Evolutionary conservation across 2,113 vertebrate species (phyloP).

Genomic region (Toxostoma redivivum): DNA sequence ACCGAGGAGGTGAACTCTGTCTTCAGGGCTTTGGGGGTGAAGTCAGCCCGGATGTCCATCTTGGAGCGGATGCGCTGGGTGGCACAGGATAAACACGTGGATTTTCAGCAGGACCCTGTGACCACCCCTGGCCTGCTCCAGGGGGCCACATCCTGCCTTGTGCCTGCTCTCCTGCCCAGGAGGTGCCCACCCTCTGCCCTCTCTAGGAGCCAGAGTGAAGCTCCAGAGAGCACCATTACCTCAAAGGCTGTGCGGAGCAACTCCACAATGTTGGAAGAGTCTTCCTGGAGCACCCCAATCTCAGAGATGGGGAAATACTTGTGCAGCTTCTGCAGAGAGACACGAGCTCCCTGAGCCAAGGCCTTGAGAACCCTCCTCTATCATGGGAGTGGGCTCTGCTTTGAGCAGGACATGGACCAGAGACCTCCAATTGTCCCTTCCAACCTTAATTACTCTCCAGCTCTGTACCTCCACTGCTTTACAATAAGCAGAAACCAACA

Average conservation of each 20-base stretch:
- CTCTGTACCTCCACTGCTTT: not conserved
- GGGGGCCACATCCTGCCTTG: not conserved
- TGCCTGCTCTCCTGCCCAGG: not conserved
- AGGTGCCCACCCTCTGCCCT: not conserved
- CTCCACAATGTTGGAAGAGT: constrained; percentile 90
- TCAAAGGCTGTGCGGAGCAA: constrained; percentile 82
- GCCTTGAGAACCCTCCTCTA: not conserved
- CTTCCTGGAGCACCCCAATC: constrained; percentile 83
- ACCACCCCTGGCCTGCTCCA: not conserved
- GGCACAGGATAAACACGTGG: rapidly evolving
- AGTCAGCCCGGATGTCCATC: constrained; percentile 85
- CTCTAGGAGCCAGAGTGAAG: not conserved
- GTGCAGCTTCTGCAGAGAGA: constrained; percentile 80
- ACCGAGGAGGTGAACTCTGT: constrained; percentile 68
- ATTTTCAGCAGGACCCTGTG: not conserved
- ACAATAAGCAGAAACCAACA: not conserved
- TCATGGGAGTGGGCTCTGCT: not conserved
- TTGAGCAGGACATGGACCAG: not conserved
- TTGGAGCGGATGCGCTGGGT: constrained; percentile 87
- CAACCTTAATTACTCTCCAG: not conserved
- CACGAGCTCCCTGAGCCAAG: not conserved
- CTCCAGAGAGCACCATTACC: constrained; percentile 57
- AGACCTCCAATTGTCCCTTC: not conserved
- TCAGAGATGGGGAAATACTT: constrained; percentile 91
- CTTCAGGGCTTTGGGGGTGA: constrained; percentile 77